Evolutionary conservation across 2,797 vertebrate genomes (phyloP).

Genomic region (Lycodopsis pacificus): DNA sequence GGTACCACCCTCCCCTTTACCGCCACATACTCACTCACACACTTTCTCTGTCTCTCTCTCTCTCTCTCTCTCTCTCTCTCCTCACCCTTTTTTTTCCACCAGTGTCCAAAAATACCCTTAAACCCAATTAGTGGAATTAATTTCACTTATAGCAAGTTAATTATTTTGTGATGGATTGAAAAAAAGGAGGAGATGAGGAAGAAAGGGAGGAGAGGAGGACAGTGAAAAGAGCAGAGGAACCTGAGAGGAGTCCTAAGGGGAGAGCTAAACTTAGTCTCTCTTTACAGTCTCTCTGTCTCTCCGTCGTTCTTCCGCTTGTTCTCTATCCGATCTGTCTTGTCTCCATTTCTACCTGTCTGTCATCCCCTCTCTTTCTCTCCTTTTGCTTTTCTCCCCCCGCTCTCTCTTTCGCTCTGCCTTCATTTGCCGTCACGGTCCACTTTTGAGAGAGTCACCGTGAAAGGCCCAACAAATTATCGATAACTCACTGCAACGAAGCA

Average conservation of each 20-base stretch:
- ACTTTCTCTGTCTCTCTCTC: not conserved
- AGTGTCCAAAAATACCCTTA: conserved; percentile 81
- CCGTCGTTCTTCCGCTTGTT: conserved; percentile 40
- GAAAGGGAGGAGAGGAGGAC: conserved; percentile 67
- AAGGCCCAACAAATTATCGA: conserved; percentile 17
- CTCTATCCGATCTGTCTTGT: conserved; percentile 48
- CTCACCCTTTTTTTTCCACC: conserved; percentile 44
- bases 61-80: not conserved
- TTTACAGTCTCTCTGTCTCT: conserved; percentile 64
- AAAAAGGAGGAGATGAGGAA: conserved; percentile 76
- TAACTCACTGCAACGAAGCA: conserved; percentile 24
- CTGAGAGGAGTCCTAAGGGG: conserved; percentile 78
- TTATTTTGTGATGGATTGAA: conserved; percentile 87
- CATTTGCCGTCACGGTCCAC: not conserved
- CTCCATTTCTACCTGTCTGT: conserved; percentile 37
- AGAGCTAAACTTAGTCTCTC: conserved; percentile 80
- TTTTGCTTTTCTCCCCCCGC: conserved; percentile 1
- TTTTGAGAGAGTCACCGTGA: conserved; percentile 26
- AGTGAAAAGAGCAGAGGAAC: conserved; percentile 75
- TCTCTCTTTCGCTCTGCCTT: conserved; percentile 14
- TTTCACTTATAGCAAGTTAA: conserved; percentile 90
- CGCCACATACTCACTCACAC: conserved; percentile 4
- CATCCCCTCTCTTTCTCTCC: not conserved
- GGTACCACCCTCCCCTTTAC: conserved; percentile 1
- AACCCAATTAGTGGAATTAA: conserved; percentile 90